phyloP scores from a whole-genome alignment of 92 coral and sea anemone species.

The Porites rus region DNA sequence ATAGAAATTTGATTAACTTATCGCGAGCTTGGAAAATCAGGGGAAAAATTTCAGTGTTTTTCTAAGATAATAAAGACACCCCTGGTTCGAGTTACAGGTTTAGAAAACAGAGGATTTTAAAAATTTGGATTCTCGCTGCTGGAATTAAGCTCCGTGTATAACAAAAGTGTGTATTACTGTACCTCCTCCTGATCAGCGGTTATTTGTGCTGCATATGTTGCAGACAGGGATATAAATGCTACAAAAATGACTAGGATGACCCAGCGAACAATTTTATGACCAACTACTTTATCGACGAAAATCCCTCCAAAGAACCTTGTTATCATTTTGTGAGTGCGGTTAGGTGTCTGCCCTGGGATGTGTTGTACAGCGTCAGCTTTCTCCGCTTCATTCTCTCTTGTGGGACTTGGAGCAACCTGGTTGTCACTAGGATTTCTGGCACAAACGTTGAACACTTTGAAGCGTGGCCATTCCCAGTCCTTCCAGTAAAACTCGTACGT shows the following conservation, averaged over 20 bases:
- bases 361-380: neutral
- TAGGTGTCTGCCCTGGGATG: neutral
- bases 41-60: too few relatives aligned
- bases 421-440: conserved; percentile 1
- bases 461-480: conserved; percentile 78
- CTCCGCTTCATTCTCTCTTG: conserved; percentile 5
- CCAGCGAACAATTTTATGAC: conserved; percentile 63
- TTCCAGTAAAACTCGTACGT: conserved; percentile 70
- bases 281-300: conserved; percentile 55
- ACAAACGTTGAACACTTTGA: conserved; percentile 8
- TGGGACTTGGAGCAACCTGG: conserved; percentile 1
- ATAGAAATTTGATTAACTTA: too few relatives aligned
- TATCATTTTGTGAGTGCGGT: neutral
- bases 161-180: neutral
- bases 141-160: too few relatives aligned
- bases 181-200: conserved; percentile 74
- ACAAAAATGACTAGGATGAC: conserved; percentile 47
- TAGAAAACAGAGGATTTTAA: too few relatives aligned
- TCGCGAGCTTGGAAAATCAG: too few relatives aligned
- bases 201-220: conserved; percentile 54
- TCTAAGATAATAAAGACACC: too few relatives aligned
- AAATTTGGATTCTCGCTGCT: too few relatives aligned
- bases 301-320: conserved; percentile 53
- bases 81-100: too few relatives aligned
- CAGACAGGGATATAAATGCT: conserved; percentile 56